Base-by-base conservation (phyloP, 2,888 invertebrate genomes). In the Anaspis maculata region DNA sequence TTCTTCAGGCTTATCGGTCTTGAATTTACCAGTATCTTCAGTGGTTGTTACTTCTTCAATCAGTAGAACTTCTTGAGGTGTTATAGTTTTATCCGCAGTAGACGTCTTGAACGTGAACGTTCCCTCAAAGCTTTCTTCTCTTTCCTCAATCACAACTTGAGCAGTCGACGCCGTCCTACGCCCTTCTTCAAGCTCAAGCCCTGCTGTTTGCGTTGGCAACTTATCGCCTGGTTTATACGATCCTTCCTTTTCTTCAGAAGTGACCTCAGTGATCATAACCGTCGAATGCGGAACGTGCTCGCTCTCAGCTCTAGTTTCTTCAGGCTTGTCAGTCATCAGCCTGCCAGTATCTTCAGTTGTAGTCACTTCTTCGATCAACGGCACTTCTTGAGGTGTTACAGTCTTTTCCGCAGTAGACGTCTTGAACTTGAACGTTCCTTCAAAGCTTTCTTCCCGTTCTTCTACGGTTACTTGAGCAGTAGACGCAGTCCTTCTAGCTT, bases 1-100 rank as follows among this genome's bases (percentile, higher is more conserved):
- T 28, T 19, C 3, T 6, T 32, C 30, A 2, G 45, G 45, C 16
- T 23, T 57, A 13, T 58, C 45, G 11, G 66, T 44, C 6, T 61
- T 57, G 32, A 69, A 61, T 37, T 61, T 59, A 2, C 66, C 52
- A 19, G 67, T 43, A 9, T 62, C 68, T 52, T 70, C 70, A 39
- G 62, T 62, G 28, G 64, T 45, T 25, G 61, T 35, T 10, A 45
- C 30, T 51, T 46, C 37, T 10, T 24, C 24, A n/a, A 11, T 19
- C 6, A 32, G 6, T 5, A 10, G 24, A 24, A 10, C 24, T 10
- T 24, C 24, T 24, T 24, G 24, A 10, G 24, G 24, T 9, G 9
- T 11, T 10, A 24, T 24, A 7, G 16, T 16, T 24, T 21, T 24
- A 19, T 34, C 34, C 21, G 62, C 49, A 41, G 64, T 64, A n/a